phyloP scores from a whole-genome alignment of 2,888 invertebrate species.

The Iphiclides podalirius region DNA sequence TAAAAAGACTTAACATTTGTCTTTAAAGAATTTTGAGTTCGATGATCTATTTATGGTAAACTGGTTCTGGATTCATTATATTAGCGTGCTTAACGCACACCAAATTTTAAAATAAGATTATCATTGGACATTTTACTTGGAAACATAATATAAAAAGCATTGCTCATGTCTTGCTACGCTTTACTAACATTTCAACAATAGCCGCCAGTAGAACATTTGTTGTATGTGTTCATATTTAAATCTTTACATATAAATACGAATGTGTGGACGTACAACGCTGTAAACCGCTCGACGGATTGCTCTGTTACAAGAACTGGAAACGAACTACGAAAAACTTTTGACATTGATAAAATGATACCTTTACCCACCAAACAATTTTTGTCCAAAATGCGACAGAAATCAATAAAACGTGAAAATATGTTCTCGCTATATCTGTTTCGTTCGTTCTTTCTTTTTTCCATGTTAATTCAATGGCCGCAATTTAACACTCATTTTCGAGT shows the following conservation, averaged over 20 bases:
- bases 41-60: constrained; percentile 16
- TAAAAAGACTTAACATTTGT: neutral
- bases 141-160: constrained; percentile 2
- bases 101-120: constrained; percentile 1
- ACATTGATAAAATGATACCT: constrained; percentile 4
- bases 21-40: constrained; percentile 5
- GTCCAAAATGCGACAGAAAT: constrained; percentile 1
- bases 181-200: neutral
- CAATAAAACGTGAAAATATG: constrained; percentile 4
- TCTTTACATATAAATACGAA: neutral
- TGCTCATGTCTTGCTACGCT: neutral
- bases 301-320: neutral
- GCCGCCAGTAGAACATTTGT: neutral
- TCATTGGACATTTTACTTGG: neutral
- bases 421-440: neutral
- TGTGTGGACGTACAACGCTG: neutral
- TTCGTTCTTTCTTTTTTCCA: constrained; percentile 6
- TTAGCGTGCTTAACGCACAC: neutral
- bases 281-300: neutral
- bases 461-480: neutral
- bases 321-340: neutral
- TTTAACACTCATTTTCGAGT: neutral
- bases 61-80: constrained; percentile 6
- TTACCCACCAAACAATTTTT: neutral
- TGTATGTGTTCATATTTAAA: neutral